Percentiles rank a stretch among this genome's conserved stretches.
These are phyloP conservation scores for Trichonephila clavipes DNA, from an alignment of 1,140 invertebrate species.

Conservation along the genomic window DNA sequence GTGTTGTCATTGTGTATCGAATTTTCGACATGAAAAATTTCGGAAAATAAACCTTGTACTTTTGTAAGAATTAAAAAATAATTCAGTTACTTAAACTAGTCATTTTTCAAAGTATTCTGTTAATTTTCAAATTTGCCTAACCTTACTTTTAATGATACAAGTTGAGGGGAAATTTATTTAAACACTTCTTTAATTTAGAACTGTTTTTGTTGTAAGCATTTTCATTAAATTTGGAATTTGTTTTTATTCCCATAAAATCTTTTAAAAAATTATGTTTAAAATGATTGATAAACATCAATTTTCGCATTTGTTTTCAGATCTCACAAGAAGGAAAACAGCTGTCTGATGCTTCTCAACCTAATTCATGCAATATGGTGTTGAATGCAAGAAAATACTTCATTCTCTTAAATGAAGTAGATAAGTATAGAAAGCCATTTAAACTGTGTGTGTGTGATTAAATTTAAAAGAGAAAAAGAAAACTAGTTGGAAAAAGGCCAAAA, in stretches of 20 bases:
- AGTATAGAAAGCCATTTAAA: not conserved
- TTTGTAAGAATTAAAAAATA: too few species aligned
- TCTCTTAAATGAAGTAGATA: not conserved
- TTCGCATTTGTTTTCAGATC: not conserved
- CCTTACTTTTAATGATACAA: too few species aligned
- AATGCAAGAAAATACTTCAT: not conserved
- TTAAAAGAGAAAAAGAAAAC: not conserved
- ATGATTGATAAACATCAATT: not conserved
- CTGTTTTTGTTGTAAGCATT: not conserved
- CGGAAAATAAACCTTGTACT: too few species aligned
- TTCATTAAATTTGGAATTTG: not conserved
- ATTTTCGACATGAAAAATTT: too few species aligned
- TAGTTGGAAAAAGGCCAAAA: not conserved
- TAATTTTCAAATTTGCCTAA: not conserved
- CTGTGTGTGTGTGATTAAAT: not conserved
- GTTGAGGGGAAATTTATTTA: too few species aligned
- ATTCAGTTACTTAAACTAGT: too few species aligned
- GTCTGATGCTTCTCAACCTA: not conserved
- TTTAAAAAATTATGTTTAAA: not conserved
- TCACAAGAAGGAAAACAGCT: not conserved
- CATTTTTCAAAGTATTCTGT: too few species aligned
- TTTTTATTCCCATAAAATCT: not conserved
- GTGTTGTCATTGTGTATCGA: too few species aligned
- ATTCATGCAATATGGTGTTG: not conserved
- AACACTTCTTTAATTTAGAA: not conserved